These are phyloP conservation scores for Nomada flava DNA, from an alignment of 2,888 invertebrate genomes.

Conservation along the genomic window DNA sequence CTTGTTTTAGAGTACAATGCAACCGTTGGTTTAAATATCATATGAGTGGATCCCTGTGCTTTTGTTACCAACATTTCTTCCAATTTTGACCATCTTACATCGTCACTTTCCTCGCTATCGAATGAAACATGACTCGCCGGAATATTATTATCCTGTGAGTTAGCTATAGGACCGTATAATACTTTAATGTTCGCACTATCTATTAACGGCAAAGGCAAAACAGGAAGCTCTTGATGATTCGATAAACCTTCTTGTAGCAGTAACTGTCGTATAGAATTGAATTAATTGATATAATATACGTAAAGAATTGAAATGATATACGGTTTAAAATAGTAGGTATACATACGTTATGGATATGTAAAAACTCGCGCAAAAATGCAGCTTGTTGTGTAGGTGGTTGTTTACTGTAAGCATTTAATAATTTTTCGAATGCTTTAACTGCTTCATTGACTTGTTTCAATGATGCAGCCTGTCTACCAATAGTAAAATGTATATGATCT, in stretches of 20 bases:
- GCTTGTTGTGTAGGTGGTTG: constrained; percentile 91
- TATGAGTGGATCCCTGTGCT: constrained; percentile 88
- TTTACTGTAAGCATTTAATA: constrained; percentile 89
- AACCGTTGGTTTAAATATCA: constrained; percentile 92
- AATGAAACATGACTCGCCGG: constrained; percentile 79
- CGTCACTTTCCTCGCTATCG: constrained; percentile 83
- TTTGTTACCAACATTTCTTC: constrained; percentile 92
- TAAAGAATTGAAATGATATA: neutral
- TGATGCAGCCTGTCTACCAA: constrained; percentile 95
- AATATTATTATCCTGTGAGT: constrained; percentile 85
- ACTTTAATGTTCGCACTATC: constrained; percentile 89
- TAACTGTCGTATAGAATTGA: constrained; percentile 69
- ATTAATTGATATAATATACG: neutral
- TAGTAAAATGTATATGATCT: constrained; percentile 97
- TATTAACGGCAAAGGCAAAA: constrained; percentile 91
- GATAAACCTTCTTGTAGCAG: constrained; percentile 77
- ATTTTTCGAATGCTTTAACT: constrained; percentile 91
- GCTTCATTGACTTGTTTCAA: constrained; percentile 90
- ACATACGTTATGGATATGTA: constrained; percentile 92
- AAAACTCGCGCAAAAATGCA: constrained; percentile 94
- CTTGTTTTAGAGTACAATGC: constrained; percentile 90
- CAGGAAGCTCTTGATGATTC: constrained; percentile 85
- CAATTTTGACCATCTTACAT: constrained; percentile 88
- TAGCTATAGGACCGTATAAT: constrained; percentile 87
- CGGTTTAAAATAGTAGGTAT: neutral